Evolutionary conservation across 2,113 vertebrate genomes (phyloP).

Genomic region (Crotalus tigris): DNA sequence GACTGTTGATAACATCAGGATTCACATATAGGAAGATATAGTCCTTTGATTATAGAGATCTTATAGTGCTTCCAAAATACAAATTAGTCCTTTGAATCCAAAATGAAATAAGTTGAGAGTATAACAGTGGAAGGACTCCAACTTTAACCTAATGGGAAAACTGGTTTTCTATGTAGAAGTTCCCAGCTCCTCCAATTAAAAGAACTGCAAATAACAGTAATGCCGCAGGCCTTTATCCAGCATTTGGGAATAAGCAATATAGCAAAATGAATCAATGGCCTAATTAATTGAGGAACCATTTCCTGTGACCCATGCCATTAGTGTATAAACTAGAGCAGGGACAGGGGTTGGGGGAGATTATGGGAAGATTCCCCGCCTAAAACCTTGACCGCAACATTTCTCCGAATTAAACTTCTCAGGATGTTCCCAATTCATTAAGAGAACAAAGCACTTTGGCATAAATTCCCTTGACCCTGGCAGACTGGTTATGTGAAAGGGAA

Average conservation of each 20-base stretch:
- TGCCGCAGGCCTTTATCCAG: neutral
- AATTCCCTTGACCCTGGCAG: neutral
- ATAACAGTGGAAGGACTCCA: neutral
- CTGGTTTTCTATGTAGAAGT: neutral
- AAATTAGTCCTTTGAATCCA: neutral
- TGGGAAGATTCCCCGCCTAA: neutral
- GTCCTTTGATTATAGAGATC: neutral
- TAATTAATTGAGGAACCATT: neutral
- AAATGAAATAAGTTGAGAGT: neutral
- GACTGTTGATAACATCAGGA: neutral
- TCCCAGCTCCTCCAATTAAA: neutral
- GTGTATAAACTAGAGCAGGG: neutral
- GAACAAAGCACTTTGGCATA: neutral
- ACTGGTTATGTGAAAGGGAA: constrained; percentile 5
- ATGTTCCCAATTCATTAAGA: neutral
- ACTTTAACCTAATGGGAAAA: neutral
- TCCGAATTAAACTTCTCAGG: neutral
- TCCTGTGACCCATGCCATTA: too few species aligned
- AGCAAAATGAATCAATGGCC: neutral
- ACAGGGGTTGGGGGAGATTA: neutral
- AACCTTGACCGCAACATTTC: neutral
- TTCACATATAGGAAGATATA: neutral
- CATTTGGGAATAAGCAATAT: neutral
- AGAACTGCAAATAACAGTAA: neutral
- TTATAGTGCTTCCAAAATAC: neutral